Evolutionary conservation across 2,113 vertebrate species (phyloP), one percentile per base, ranked within the genome.

Genomic region (Perca fluviatilis): DNA sequence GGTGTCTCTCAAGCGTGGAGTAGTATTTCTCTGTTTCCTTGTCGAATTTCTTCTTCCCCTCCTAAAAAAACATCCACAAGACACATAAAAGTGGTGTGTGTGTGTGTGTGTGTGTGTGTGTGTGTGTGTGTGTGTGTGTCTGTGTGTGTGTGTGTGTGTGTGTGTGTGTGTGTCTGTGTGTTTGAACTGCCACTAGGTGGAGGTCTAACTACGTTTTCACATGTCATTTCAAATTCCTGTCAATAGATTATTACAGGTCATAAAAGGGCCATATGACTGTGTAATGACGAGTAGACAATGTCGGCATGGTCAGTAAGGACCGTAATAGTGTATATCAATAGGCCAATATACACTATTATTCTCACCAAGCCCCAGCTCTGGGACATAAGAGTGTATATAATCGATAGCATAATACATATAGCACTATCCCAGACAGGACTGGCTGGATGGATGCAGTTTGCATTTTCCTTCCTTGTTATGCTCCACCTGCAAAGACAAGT

Each of bases 11-110:
- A 76, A 99, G 95, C n/a, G 96, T 96, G 63, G 97, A 97, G 90
- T 98, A 98, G 86, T 98, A 99, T 91, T 97, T 99, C 90, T 99
- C 98, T 49, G 97, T 98, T 92, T 99, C 98, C 85, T 98, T 98
- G 93, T 98, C 97, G 81, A 99, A 98, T 84, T 98, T 99, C 96
- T 98, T 99, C 93, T 98, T 99, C 81, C 97, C 98, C 82, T 99
- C 98, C 98, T 99, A 82, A 85, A 76, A 76, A 84, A 85, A 67
- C 40, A 25, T 65, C 2, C 49, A 85, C 9, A 68, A 80, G 15
- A 85, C 53, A 84, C 30, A 94, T 84, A 3, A 95, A 87, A 88
- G 57, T 58, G 25, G 25, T 16, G 23, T 27, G 56, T 58, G 56
- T 27, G 13, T 56, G 9, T n/a, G 53, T 54, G 53, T n/a, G 53